Conservation (phyloP, 2,113 vertebrate species). For the Calidris pugnax region DNA sequence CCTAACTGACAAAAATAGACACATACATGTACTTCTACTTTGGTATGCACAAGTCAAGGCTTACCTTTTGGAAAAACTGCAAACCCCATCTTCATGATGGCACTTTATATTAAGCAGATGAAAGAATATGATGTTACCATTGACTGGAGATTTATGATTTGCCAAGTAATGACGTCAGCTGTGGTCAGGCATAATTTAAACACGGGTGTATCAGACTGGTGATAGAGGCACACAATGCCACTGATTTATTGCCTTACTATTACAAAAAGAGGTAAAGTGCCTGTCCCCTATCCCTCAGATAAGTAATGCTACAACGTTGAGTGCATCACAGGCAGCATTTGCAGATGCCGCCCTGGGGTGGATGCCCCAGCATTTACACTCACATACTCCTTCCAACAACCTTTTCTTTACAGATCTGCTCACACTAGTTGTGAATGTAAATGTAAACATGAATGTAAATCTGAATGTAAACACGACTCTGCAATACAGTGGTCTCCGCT, state of each 20-base stretch:
- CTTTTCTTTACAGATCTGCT: neutral
- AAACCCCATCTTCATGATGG: neutral
- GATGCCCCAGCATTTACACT: neutral
- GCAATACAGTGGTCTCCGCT: neutral
- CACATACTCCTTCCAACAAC: neutral
- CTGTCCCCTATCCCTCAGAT: neutral
- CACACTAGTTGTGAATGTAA: neutral
- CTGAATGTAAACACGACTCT: neutral
- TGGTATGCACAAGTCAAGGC: neutral
- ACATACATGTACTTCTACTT: neutral
- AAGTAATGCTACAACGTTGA: neutral
- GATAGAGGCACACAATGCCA: neutral
- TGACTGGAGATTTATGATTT: neutral
- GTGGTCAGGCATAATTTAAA: neutral
- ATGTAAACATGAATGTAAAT: too few species aligned
- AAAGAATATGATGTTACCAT: neutral
- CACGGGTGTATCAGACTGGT: neutral
- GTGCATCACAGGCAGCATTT: neutral
- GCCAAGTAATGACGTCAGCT: neutral
- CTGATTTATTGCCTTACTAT: neutral
- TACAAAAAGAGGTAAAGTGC: neutral
- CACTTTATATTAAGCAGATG: neutral
- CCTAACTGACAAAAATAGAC: too few species aligned
- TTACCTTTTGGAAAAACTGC: neutral
- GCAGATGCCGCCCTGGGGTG: accelerated